Evolutionary conservation across 1,140 invertebrate species (phyloP), one percentile per base, ranked within the genome.

Genomic region (Drosophila willistoni): DNA sequence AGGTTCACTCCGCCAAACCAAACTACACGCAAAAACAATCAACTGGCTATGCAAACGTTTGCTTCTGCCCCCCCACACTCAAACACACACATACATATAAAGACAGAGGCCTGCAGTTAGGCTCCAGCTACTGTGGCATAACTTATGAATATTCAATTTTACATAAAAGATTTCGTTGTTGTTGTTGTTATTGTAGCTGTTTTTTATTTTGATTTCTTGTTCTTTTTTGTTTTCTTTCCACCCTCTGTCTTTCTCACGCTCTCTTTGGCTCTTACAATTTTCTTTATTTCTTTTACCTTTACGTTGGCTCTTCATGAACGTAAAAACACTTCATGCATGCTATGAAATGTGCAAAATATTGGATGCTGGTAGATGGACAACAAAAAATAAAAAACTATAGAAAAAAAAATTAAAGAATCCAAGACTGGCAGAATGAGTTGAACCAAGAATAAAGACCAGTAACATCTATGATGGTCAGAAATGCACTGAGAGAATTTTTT

Each of bases 131-230:
- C 74, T 89, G 76, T 83, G 68, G 57, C 68, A 74, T 77, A 89
- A 87, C 84, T 87, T 87, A 87, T 87, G 83, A 87, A 87, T 87
- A 87, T 87, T 87, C 83, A 87, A 87, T 87, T 87, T 89, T 80
- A 87, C 83, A 87, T 89, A 89, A 89, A 87, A 89, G 84, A 87
- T 89, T 87, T 89, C 17, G 72, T 89, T 87, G 76, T 80, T 80
- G 79, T 71, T 86, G 44, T 51, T n/a, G 77, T 87, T 87, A 72
- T 77, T 79, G 68, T 71, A 64, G 70, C 73, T 70, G 81, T 85
- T 81, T 75, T n/a, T 85, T 85, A 78, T 85, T 81, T 86, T 85
- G 71, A 86, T 80, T 85, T 85, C 77, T 74, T 71, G 74, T 79
- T 71, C 47, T 51, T 57, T 64, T 41, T 63, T 33, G 9, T 36